Base-by-base conservation (phyloP, 2,888 invertebrate genomes). In the Andrena fulva region DNA sequence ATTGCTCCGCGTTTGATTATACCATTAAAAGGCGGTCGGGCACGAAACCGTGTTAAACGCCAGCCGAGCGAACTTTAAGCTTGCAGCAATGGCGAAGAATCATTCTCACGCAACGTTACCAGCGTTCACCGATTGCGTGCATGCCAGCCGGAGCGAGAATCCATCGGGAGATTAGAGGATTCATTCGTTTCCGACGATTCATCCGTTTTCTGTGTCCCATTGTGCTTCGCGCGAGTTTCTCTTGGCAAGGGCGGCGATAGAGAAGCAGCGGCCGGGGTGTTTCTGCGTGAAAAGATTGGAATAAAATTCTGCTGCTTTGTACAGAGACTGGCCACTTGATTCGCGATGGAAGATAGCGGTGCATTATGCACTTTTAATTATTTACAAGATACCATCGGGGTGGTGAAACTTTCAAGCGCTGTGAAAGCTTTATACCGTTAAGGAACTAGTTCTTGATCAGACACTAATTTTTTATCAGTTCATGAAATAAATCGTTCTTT, bases 1-100 rank as follows among this genome's bases (percentile, higher is more conserved):
- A 78, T 77, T 68, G 52, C 67, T 24, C 33, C 80, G 29, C 74
- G 68, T 74, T 77, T 76, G 77, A 76, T 77, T 60, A 42, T 50
- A 8, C 10, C 12, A 27, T 52, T 35, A 54, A 73, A 42, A 56
- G 74, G n/a, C 5, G 31, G 4, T n/a, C 20, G 20, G 5, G 48
- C 56, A 64, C 74, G 68, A 35, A 27, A 33, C 68, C 35, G 42
- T 31, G 63, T 56, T 48, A 29, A 24, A 8, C n/a, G 10, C 8
- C 27, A 20, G 8, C 48, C 7, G 42, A 42, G 42, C 10, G 54
- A 50, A 27, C 5, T 70, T 70, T 66, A 62, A 78, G 54, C 60
- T 62, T 31, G 4, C 60, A 1, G 20, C 0, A 1, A 2, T 16
- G 20, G 1, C 35, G 5, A 31, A 10, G 12, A 50, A 70, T 59